Percentiles rank a stretch among this genome's conserved stretches.
Evolutionary conservation across 23 tunicate species (phyloP).

Genomic region (Clavelina lepadiformis): DNA sequence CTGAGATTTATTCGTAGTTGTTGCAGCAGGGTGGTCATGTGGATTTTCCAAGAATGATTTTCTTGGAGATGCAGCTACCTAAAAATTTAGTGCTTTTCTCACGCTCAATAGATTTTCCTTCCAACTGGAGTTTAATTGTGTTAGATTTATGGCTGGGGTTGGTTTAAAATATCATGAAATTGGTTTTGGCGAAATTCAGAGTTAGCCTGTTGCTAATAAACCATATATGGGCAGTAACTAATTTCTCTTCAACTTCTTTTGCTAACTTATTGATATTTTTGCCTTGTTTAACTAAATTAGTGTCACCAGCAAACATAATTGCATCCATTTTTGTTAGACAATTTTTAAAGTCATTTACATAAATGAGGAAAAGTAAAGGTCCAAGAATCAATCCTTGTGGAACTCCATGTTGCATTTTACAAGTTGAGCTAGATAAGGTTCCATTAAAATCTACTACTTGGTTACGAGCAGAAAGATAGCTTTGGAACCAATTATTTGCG

Average conservation of each 20-base stretch:
- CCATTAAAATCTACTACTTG: slow-evolving; percentile 4
- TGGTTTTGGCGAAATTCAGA: slow-evolving; percentile 3
- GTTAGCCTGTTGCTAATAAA: background rate
- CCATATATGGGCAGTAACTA: background rate
- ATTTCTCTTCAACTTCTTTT: background rate
- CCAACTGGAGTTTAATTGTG: background rate
- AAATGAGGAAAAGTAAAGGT: slow-evolving; percentile 9
- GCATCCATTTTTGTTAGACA: background rate
- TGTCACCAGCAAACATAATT: slow-evolving; percentile 19
- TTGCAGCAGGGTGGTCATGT: too few species aligned
- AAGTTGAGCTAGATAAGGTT: background rate
- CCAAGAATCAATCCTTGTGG: slow-evolving; percentile 19
- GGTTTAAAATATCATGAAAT: slow-evolving; percentile 5
- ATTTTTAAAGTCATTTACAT: slow-evolving; percentile 9
- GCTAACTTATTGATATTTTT: background rate
- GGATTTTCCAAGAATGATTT: too few species aligned
- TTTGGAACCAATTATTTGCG: slow-evolving; percentile 11
- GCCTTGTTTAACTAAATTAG: background rate
- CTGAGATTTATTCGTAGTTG: too few species aligned
- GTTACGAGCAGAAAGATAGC: slow-evolving; percentile 1
- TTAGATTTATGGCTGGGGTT: background rate
- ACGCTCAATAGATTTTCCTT: background rate
- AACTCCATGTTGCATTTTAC: background rate
- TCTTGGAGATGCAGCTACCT: too few species aligned
- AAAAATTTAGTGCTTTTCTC: too few species aligned